Percentiles rank a stretch among this genome's conserved stretches.
phyloP scores from a whole-genome alignment of 2,113 vertebrate genomes.

The Sphaerodactylus townsendi region DNA sequence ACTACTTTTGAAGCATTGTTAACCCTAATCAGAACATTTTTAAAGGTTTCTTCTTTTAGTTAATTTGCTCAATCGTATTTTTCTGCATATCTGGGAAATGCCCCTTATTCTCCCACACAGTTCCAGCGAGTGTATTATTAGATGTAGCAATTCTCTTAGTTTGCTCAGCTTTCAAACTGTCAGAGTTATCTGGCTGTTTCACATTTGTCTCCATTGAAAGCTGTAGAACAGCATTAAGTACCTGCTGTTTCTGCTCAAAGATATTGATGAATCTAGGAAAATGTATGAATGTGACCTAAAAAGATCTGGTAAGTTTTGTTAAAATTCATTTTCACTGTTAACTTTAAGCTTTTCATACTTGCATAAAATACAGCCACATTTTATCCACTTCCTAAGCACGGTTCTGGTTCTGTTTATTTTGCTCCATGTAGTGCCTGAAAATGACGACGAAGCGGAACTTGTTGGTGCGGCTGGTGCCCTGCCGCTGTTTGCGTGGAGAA shows the following conservation, averaged over 20 bases:
- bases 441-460: slow-evolving; percentile 96
- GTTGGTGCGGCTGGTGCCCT: slow-evolving; percentile 95
- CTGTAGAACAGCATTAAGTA: not conserved
- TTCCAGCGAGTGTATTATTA: too few relatives aligned
- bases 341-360: not conserved
- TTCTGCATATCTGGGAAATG: too few relatives aligned
- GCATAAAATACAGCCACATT: not conserved
- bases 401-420: not conserved
- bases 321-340: not conserved
- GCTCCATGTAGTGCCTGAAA: slow-evolving; percentile 82
- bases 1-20: too few relatives aligned
- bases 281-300: not conserved
- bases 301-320: not conserved
- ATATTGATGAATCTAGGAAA: not conserved
- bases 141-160: not conserved
- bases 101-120: too few relatives aligned
- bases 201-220: not conserved
- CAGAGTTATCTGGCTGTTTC: not conserved
- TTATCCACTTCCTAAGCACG: not conserved
- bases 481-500: slow-evolving; percentile 95
- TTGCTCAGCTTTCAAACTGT: not conserved
- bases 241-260: not conserved
- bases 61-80: too few relatives aligned
- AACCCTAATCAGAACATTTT: too few relatives aligned
- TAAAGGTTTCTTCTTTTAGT: too few relatives aligned